A percentile compares a stretch with the other conserved stretches of the same genome.
Evolutionary conservation across 2,797 vertebrate species (phyloP).

Genomic region (Sandelia bainsii): DNA sequence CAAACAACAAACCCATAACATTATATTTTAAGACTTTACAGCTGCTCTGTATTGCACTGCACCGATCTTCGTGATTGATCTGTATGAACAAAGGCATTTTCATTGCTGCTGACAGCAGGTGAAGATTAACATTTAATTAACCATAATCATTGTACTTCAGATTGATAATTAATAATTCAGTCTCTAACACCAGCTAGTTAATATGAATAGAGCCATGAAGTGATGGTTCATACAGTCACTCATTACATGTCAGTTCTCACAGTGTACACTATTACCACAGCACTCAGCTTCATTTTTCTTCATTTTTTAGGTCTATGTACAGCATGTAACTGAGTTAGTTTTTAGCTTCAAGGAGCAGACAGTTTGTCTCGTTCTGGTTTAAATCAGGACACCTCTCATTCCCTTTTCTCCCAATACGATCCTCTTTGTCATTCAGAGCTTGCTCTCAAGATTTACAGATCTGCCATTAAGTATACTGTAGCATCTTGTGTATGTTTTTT

Average conservation of each 20-base stretch:
- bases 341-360: conserved; percentile 39
- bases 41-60: not conserved
- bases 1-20: not conserved
- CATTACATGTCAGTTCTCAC: conserved; percentile 1
- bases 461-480: not conserved
- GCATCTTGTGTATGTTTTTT: not conserved
- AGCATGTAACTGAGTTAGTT: conserved; percentile 11
- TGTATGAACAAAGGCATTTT: conserved; percentile 5
- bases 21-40: conserved; percentile 2
- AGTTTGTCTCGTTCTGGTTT: conserved; percentile 59
- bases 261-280: not conserved
- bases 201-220: conserved; percentile 3
- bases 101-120: conserved; percentile 16
- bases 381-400: conserved; percentile 49
- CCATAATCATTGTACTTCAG: conserved; percentile 8
- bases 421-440: conserved; percentile 10
- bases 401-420: conserved; percentile 30
- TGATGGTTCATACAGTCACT: not conserved
- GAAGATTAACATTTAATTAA: conserved; percentile 39
- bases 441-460: not conserved
- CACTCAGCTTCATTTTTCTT: not conserved
- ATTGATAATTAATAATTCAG: conserved; percentile 20
- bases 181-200: conserved; percentile 1
- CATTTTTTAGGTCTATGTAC: not conserved
- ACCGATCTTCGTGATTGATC: not conserved